These are phyloP conservation scores for Narcine bancroftii DNA, from an alignment of 2,113 vertebrate genomes.

Conservation along the genomic window DNA sequence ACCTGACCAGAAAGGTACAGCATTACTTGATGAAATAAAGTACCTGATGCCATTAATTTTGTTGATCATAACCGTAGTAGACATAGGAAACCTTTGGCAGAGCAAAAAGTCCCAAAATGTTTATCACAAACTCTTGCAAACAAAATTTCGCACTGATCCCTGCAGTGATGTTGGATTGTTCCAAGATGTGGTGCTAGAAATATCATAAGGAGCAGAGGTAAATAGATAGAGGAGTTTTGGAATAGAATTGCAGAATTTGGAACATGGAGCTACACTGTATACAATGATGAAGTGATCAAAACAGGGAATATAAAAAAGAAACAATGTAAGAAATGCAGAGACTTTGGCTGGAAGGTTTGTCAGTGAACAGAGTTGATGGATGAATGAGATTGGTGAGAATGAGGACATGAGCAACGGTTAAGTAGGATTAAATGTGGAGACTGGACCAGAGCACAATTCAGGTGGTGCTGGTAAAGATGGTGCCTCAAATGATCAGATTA, in stretches of 20 bases:
- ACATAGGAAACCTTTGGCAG: too few species aligned
- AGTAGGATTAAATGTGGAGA: too few species aligned
- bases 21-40: background rate
- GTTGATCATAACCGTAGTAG: background rate
- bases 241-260: background rate
- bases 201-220: background rate
- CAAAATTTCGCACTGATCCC: background rate
- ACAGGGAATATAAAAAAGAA: background rate
- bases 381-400: background rate
- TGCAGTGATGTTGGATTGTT: background rate
- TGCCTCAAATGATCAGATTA: too few species aligned
- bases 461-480: too few species aligned
- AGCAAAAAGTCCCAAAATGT: too few species aligned
- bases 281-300: background rate
- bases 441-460: too few species aligned
- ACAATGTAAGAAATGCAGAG: background rate
- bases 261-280: background rate
- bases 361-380: background rate
- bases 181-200: background rate
- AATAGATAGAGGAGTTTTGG: background rate
- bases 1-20: background rate
- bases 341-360: background rate
- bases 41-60: background rate
- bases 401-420: too few species aligned
- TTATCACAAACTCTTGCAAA: background rate